These are phyloP conservation scores for Microhierax caerulescens DNA, from an alignment of 2,797 vertebrate genomes.

Conservation along the genomic window DNA sequence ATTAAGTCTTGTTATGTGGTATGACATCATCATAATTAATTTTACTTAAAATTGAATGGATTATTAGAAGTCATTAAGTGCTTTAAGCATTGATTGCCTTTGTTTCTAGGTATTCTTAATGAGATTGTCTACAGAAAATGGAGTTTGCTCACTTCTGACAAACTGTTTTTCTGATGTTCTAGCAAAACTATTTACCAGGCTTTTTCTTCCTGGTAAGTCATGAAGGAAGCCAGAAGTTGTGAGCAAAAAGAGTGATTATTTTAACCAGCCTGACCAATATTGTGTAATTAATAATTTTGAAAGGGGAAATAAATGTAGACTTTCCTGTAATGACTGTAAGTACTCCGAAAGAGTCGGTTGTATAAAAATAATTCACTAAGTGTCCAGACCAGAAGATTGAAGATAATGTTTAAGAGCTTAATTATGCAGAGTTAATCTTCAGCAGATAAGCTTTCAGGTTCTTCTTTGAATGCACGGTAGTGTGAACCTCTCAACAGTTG, in stretches of 20 bases:
- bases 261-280: slow-evolving; percentile 26
- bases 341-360: slow-evolving; percentile 47
- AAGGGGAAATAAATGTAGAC: slow-evolving; percentile 60
- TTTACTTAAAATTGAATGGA: neutral
- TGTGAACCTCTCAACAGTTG: neutral
- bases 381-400: neutral
- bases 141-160: neutral
- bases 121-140: neutral
- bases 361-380: slow-evolving; percentile 30
- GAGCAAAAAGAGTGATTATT: neutral
- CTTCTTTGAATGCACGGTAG: neutral
- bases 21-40: neutral
- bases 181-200: neutral
- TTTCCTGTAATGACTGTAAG: slow-evolving; percentile 57
- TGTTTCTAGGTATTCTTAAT: neutral
- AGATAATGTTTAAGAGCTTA: slow-evolving; percentile 20
- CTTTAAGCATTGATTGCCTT: neutral
- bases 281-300: slow-evolving; percentile 59
- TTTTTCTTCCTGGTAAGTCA: neutral
- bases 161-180: neutral
- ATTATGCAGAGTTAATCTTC: neutral
- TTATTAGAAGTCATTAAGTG: neutral
- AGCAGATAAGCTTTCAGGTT: slow-evolving; percentile 1
- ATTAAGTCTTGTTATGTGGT: neutral
- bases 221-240: neutral